phyloP scores from a whole-genome alignment of 2,113 vertebrate species.

The Notarius quadriscutis region DNA sequence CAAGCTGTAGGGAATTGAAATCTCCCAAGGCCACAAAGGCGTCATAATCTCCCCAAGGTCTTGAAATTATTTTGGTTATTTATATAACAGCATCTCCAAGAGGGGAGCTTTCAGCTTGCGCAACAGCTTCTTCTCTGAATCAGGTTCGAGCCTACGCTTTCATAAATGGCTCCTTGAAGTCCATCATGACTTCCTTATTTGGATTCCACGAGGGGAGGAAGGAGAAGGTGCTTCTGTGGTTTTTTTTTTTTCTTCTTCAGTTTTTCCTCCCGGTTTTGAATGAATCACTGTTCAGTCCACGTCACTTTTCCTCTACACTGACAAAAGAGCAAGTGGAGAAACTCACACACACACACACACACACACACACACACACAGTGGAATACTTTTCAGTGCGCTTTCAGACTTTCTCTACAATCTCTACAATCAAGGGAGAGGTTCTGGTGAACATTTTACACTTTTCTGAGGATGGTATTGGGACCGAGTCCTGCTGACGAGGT shows the following conservation, averaged over 20 bases:
- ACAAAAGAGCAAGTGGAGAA: background rate
- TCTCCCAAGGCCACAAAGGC: constrained; percentile 2
- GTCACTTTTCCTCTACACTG: constrained; percentile 2
- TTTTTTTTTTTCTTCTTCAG: background rate
- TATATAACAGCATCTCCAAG: constrained; percentile 9
- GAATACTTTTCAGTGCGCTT: background rate
- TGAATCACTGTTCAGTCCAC: constrained; percentile 34
- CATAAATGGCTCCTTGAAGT: constrained; percentile 10
- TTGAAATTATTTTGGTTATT: constrained; percentile 32
- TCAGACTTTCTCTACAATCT: background rate
- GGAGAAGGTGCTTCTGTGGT: background rate
- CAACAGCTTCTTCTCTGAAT: constrained; percentile 2
- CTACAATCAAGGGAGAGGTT: background rate
- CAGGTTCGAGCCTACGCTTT: background rate
- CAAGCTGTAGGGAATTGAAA: constrained; percentile 23
- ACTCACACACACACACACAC: background rate
- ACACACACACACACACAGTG: background rate
- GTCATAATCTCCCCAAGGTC: constrained; percentile 12
- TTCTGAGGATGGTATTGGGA: background rate
- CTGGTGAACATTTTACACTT: background rate
- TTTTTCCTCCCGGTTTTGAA: constrained; percentile 40
- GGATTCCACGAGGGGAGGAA: constrained; percentile 27
- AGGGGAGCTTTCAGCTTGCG: background rate
- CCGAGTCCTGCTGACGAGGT: background rate
- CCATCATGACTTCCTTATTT: constrained; percentile 33